phyloP scores from a whole-genome alignment of 2,888 invertebrate species.

The Oscheius sp. region DNA sequence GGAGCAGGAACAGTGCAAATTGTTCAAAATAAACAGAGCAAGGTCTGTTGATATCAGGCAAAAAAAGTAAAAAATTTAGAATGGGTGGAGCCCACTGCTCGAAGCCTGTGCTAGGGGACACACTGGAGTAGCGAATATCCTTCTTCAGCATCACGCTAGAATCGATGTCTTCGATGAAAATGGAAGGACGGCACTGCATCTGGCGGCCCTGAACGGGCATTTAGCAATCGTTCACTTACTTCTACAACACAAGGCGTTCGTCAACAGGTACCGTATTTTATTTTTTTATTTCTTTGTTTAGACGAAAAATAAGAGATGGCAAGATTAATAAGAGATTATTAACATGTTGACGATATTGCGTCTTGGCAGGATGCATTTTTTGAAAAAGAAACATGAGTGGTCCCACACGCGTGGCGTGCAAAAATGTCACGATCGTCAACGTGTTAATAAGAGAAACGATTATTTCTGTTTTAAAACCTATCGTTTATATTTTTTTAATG shows the following conservation, averaged over 20 bases:
- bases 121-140: conserved; percentile 84
- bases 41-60: no score
- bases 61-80: conserved; percentile 48
- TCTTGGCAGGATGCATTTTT: no score
- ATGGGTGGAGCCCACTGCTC: conserved; percentile 91
- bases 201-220: conserved; percentile 89
- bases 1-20: conserved; percentile 88
- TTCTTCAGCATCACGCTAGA: conserved; percentile 87
- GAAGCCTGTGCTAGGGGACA: conserved; percentile 96
- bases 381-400: no score
- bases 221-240: conserved; percentile 77
- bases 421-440: no score
- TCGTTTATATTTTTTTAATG: no score
- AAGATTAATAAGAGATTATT: no score
- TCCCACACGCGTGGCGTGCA: no score
- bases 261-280: conserved; percentile 78
- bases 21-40: conserved; percentile 91
- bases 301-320: no score
- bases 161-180: conserved; percentile 98
- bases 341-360: no score
- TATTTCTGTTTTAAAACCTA: no score
- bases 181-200: conserved; percentile 87
- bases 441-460: no score
- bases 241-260: conserved; percentile 94
- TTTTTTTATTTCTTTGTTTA: background rate